Base-by-base conservation (phyloP, 2,797 vertebrate species). In the Scomberomorus guttatus region DNA sequence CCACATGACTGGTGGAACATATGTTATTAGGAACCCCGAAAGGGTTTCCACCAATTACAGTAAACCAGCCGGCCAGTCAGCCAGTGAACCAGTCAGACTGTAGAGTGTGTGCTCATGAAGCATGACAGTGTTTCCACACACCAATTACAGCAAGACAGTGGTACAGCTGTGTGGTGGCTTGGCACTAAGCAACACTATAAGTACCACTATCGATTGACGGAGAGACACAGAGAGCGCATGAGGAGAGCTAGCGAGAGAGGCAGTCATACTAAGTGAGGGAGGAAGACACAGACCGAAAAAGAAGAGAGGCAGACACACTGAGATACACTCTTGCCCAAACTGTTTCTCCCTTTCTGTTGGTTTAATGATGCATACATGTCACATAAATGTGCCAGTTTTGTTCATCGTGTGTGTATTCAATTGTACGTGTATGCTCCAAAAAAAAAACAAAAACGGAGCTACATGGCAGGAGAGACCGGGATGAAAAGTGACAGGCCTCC, bases 121-220 rank as follows among this genome's bases (percentile, higher is more conserved):
- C 90, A 89, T 91, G 90, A 91, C 92, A 91, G 83, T 91, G 87
- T 93, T 93, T 92, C 91, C 91, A 90, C 92, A 89, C 89, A 90
- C 88, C 92, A 94, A 93, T 94, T 94, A 93, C 87, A 74, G 84
- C 29, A 44, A 89, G 84, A 90, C 85, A 80, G 89, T 72, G 81
- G 85, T 89, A 89, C 88, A 87, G 91, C 90, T 88, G 87, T 87
- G 88, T 82, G 82, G 87, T 71, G 84, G 89, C 87, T 84, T 92
- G 91, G 92, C 93, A 80, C 87, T 87, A 80, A 75, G 92, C 92
- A 90, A 89, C 84, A 85, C 74, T 89, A 89, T 88, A 92, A 93
- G 90, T 81, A 90, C 81, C 89, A 63, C 81, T 89, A 92, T 93
- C 89, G 91, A 93, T 88, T 86, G 87, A 86, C 83, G 79, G 80